These are phyloP conservation scores for Bombus fervidus DNA, from an alignment of 1,140 invertebrate genomes.

Conservation along the genomic window DNA sequence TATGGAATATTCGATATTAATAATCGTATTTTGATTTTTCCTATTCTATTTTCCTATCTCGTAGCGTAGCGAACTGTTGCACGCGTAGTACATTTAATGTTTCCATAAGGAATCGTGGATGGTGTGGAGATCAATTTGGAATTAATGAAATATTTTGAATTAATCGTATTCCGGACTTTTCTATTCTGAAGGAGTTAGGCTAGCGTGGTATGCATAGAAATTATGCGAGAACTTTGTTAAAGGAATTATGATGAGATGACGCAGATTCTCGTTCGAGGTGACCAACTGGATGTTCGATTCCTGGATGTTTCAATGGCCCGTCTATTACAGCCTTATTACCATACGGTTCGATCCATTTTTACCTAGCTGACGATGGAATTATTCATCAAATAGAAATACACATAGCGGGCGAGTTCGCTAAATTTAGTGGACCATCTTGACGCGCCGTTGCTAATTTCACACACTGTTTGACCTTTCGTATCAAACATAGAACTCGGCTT, in stretches of 20 bases:
- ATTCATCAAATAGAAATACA: background rate
- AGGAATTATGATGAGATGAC: background rate
- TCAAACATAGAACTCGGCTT: background rate
- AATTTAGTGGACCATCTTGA: background rate
- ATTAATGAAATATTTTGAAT: too few species aligned
- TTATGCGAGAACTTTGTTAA: too few species aligned
- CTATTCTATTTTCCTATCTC: too few species aligned
- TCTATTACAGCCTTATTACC: background rate
- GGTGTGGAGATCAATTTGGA: too few species aligned
- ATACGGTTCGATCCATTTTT: background rate
- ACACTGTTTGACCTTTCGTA: background rate
- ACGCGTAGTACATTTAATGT: too few species aligned
- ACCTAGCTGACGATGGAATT: background rate
- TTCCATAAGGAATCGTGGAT: too few species aligned
- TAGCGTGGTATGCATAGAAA: too few species aligned
- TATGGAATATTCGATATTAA: too few species aligned
- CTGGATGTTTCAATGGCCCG: background rate
- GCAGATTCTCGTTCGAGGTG: background rate
- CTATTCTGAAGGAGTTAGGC: background rate
- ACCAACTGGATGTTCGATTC: background rate
- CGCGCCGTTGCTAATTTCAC: background rate
- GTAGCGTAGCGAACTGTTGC: too few species aligned
- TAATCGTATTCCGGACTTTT: background rate
- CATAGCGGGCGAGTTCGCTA: background rate
- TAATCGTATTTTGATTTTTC: too few species aligned